Percentiles rank a stretch among this genome's conserved stretches.
phyloP scores from a whole-genome alignment of 2,888 invertebrate genomes.

The Pristionchus maxplancki region DNA sequence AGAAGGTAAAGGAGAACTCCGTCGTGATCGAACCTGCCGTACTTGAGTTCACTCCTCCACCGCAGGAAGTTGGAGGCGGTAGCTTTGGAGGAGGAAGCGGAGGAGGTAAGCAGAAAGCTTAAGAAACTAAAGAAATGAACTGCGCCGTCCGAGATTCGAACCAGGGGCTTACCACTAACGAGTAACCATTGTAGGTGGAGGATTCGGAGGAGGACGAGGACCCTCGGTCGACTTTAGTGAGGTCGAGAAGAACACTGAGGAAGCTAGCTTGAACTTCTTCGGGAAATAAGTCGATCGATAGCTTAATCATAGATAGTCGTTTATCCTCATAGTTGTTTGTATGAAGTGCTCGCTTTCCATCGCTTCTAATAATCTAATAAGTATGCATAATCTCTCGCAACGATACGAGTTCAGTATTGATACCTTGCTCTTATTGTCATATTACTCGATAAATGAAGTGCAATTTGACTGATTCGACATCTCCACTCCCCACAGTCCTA shows the following conservation, averaged over 20 bases:
- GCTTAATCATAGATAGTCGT: neutral
- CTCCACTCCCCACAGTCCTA: too few relatives aligned
- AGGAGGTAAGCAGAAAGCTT: conserved; percentile 7
- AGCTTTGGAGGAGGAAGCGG: neutral
- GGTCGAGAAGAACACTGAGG: conserved; percentile 51
- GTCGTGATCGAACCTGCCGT: neutral
- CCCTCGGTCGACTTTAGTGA: conserved; percentile 46
- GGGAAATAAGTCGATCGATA: neutral
- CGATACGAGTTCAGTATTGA: conserved; percentile 42
- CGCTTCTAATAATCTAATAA: conserved; percentile 38
- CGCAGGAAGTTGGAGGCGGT: neutral
- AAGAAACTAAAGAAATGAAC: too few relatives aligned
- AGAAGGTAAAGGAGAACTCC: neutral
- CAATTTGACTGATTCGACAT: neutral
- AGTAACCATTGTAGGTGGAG: conserved; percentile 23
- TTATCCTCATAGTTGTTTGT: neutral
- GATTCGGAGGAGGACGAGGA: conserved; percentile 49
- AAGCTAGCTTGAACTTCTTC: conserved; percentile 47
- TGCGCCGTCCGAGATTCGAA: too few relatives aligned
- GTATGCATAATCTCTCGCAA: conserved; percentile 1
- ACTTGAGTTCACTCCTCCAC: conserved; percentile 47
- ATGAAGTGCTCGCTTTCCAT: neutral
- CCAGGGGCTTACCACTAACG: too few relatives aligned
- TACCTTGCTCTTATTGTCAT: conserved; percentile 33
- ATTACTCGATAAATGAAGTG: conserved; percentile 30